Evolutionary conservation across 2,797 vertebrate genomes (phyloP), one percentile per base, ranked within the genome.

Genomic region (Orientallactaga sibirica): DNA sequence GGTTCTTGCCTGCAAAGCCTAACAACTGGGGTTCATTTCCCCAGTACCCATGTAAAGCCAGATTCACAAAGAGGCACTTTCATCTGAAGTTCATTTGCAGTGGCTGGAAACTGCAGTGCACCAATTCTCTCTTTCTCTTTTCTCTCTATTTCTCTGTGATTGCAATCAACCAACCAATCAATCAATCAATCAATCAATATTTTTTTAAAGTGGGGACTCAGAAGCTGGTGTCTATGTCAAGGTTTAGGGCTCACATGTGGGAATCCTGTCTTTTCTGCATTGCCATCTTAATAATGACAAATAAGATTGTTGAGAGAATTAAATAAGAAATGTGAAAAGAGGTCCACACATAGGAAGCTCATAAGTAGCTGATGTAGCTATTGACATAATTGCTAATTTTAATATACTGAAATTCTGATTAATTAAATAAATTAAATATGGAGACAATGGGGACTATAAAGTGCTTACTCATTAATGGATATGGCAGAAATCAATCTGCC

Each of bases 281-380:
- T 52, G 29, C 77, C 20, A 8, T 48, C 12, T 0, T 41, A 41
- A 89, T 12, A 84, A 61, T 88, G 18, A 8, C 33, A 90, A 75
- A 20, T 75, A 74, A 86, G 7, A 1, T 90, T 77, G 15, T 66
- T 79, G 33, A 67, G 24, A 86, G 24, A 92, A 83, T 76, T 88
- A 78, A 91, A 48, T 61, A 25, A 91, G 18, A 82, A 78, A 48
- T 62, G 11, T 83, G n/a, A 77, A 83, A 83, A 84, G 62, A 9
- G 14, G 9, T 70, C 18, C 20, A 55, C 52, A 37, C 61, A 22
- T 1, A 84, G 73, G 83, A 78, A 93, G 76, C 10, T 88, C 41
- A 43, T 61, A 62, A 89, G 37, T 33, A 7, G 18, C 27, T 87
- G 11, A 29, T n/a, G 18, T 9, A 85, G 71, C 10, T 85, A 41